Base-by-base conservation (phyloP, 2,113 vertebrate species). In the Synodontis membranacea region DNA sequence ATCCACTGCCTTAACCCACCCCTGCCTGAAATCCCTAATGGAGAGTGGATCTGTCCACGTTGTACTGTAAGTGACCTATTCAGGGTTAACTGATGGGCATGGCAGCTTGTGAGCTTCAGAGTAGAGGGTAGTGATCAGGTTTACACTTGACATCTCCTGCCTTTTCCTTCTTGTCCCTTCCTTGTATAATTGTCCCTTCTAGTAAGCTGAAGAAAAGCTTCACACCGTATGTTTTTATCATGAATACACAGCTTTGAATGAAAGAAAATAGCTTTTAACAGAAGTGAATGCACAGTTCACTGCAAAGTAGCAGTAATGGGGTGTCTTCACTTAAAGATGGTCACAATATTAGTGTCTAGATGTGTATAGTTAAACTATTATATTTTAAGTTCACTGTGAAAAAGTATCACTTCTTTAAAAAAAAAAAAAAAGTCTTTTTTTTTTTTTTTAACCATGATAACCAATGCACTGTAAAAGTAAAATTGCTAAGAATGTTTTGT, bases 1-100 rank as follows among this genome's bases (percentile, higher is more conserved):
- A 99, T 99, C 91, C 98, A 99, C 94, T 99, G 98, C 91, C 94
- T 99, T 84, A 99, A 99, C 91, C 98, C 98, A 0, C 98, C 98
- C 0, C 94, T 99, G 37, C 98, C 98, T 0, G 98, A 99, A 93
- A 99, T 99, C 88, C 98, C 98, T 90, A 99, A 99, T 0, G 98
- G 98, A 68, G 98, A 99, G 86, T 99, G 98, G 98, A 96, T 99
- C 88, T 99, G 98, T 92, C 98, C 98, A 42, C 97, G 98, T 23
- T 99, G 98, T 93, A 98, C 97, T 37, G 98, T 99, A 92, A 96
- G 97, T 95, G 23, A 34, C 54, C 11, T 31, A 0, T 21, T 54
- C 25, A n/a, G 37, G 14, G 46, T 17, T 50, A n/a, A 23, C n/a
- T 31, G 58, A 60, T 4, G 0, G 70, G n/a, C 39, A n/a, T 23